Percentiles rank a stretch among this genome's conserved stretches.
Conservation (phyloP, 2,797 vertebrate genomes). For the Acridotheres tristis region DNA sequence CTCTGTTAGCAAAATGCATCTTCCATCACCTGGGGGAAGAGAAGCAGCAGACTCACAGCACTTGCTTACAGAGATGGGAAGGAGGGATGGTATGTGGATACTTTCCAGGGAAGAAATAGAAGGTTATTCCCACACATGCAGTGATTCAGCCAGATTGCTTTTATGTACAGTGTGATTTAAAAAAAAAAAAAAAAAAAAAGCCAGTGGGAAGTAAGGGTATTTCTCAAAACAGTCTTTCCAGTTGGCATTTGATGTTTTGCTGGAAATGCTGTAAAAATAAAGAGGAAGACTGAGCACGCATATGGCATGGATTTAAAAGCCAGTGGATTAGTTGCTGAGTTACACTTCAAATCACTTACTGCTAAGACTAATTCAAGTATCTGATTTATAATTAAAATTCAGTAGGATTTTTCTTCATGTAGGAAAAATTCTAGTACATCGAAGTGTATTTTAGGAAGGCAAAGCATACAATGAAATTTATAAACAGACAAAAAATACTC, state of each 20-base stretch:
- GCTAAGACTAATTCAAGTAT: not conserved
- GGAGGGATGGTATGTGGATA: not conserved
- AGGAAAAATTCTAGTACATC: not conserved
- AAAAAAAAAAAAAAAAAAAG: not conserved
- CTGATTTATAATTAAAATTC: not conserved
- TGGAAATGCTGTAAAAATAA: not conserved
- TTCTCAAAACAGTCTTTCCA: conserved; percentile 14
- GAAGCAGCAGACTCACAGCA: not conserved
- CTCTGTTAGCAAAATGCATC: not conserved
- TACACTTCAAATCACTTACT: not conserved
- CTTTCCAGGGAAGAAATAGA: not conserved
- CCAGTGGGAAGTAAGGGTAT: not conserved
- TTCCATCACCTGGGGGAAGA: not conserved
- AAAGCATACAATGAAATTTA: not conserved
- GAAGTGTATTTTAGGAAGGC: not conserved
- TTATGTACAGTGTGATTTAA: not conserved
- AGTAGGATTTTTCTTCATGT: not conserved
- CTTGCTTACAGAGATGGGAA: not conserved
- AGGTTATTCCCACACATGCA: not conserved
- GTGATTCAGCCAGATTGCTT: not conserved
- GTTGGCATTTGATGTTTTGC: not conserved
- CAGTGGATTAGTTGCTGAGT: not conserved
- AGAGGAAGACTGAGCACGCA: not conserved
- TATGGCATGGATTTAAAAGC: not conserved
- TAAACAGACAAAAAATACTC: not conserved